phyloP scores from a whole-genome alignment of 2,113 vertebrate species.

The Edolisoma coerulescens region DNA sequence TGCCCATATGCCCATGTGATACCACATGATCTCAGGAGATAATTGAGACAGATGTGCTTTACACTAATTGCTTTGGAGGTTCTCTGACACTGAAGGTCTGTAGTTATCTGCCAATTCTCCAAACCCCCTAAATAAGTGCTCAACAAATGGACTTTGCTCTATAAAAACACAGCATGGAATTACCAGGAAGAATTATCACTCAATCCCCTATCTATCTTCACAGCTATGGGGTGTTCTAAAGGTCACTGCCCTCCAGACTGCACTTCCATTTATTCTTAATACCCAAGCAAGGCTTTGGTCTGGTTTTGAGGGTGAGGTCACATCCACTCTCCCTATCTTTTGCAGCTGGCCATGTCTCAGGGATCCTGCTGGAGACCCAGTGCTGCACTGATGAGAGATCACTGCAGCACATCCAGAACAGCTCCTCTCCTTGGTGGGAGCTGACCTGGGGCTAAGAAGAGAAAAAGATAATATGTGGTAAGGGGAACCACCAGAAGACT shows the following conservation, averaged over 20 bases:
- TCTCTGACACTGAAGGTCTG: slow-evolving; percentile 16
- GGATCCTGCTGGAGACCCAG: background rate
- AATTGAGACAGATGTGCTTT: slow-evolving; percentile 8
- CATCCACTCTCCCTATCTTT: background rate
- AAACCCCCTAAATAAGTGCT: background rate
- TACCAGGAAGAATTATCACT: background rate
- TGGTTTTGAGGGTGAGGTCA: background rate
- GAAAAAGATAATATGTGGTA: background rate
- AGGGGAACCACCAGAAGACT: background rate
- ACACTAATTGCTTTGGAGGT: slow-evolving; percentile 48
- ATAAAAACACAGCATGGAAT: background rate
- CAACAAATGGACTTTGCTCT: background rate
- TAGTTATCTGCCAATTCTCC: slow-evolving; percentile 13
- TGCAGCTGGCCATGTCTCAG: background rate
- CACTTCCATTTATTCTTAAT: background rate
- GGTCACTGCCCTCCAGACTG: background rate
- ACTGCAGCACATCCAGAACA: background rate
- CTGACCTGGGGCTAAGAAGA: background rate
- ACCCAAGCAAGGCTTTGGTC: background rate
- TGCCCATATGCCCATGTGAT: background rate
- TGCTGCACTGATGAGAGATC: background rate
- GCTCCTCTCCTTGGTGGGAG: background rate
- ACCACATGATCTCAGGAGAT: background rate
- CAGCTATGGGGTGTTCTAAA: background rate
- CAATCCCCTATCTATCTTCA: background rate